Base-by-base conservation (phyloP, 2,113 vertebrate species). In the Labeo catla region DNA sequence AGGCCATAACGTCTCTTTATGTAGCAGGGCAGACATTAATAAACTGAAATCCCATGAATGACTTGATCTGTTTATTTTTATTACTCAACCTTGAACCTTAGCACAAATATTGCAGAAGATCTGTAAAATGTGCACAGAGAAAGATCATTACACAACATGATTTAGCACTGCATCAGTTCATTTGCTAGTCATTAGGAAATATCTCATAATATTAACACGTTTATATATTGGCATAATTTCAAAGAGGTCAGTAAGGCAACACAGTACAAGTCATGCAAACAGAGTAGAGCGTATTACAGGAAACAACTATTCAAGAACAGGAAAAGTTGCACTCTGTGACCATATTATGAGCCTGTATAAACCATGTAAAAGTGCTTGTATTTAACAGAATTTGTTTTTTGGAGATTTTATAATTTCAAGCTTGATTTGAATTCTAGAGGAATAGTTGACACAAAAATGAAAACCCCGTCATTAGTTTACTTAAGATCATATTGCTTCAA, bases 161-260 rank as follows among this genome's bases (percentile, higher is more conserved):
- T 83, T 76, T 68, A 88, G 65, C 86, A 84, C 81, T 47, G 66
- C 74, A 68, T 81, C 50, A 7, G 54, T 61, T 68, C 13, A 50
- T 76, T 81, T 70, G 68, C 83, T 47, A 87, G 43, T 68, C 49
- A 82, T 52, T 47, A 83, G 21, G 54, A 84, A 77, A 70, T 76
- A 65, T 85, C 47, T 85, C 7, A 47, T 34, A 72, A 83, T 83
- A 72, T 79, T 50, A 89, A 87, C n/a, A 59, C 57, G 59, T 84
- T 73, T 52, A 81, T 80, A 74, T 85, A 81, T 83, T 84, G 81
- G 13, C 65, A 86, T 89, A 39, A 76, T 88, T 65, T 89, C 84
- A 76, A 91, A 92, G 87, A 91, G 77, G 89, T 87, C 84, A 88
- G 89, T 92, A 94, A 92, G 92, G 92, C 93, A 93, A 86, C 89